A percentile compares a stretch with the other conserved stretches of the same genome.
phyloP scores from a whole-genome alignment of 2,797 vertebrate genomes.

The Diplodus puntazzo region DNA sequence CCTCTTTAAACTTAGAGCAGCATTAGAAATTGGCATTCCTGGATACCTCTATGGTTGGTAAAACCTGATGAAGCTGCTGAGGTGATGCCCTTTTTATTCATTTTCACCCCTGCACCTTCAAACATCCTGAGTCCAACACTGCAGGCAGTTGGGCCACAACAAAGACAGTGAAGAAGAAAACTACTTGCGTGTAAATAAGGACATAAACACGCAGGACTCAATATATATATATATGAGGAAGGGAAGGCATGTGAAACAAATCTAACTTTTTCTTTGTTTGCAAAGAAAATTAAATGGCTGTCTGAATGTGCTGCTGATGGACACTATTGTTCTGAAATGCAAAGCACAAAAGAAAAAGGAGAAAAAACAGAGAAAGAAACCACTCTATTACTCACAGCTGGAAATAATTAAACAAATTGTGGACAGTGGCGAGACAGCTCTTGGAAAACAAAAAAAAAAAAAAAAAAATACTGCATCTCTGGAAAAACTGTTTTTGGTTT shows the following conservation, averaged over 20 bases:
- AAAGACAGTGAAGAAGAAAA: conserved; percentile 10
- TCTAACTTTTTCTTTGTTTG: not conserved
- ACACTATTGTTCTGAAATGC: conserved; percentile 11
- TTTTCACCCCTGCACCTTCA: too few species aligned
- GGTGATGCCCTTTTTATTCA: too few species aligned
- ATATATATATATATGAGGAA: too few species aligned
- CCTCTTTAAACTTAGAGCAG: not conserved
- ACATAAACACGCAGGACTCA: not conserved
- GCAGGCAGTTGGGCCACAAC: not conserved
- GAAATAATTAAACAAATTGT: conserved; percentile 47
- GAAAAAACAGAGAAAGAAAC: not conserved
- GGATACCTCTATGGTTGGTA: too few species aligned
- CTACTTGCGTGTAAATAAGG: not conserved
- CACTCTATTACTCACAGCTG: conserved; percentile 22
- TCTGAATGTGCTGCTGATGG: conserved; percentile 15
- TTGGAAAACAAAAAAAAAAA: conserved; percentile 35
- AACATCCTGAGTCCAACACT: too few species aligned
- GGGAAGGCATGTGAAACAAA: not conserved
- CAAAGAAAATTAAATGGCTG: conserved; percentile 1
- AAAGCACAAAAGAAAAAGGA: conserved; percentile 5
- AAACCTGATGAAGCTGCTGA: too few species aligned
- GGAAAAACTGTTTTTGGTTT: conserved; percentile 58
- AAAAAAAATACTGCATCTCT: conserved; percentile 27
- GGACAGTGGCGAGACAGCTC: conserved; percentile 41
- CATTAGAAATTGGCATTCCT: too few species aligned